Conservation (phyloP, 2,113 vertebrate species). For the Synodontis membranacea region DNA sequence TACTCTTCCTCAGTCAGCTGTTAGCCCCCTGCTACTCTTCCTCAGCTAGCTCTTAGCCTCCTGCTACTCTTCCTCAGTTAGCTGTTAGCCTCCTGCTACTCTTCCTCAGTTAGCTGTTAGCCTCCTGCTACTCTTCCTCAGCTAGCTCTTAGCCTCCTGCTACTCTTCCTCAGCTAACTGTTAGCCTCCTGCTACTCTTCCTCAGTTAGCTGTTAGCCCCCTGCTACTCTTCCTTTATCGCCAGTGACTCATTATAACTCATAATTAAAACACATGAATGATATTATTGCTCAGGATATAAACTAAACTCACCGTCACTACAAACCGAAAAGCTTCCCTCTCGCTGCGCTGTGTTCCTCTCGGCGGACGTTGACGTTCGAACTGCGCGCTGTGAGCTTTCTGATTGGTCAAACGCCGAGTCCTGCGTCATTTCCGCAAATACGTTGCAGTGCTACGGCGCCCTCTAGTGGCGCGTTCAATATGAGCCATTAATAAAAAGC, state of each 20-base stretch:
- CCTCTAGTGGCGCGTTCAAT: background rate
- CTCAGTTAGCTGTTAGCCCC: background rate
- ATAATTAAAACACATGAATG: too few relatives aligned
- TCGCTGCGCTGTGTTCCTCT: background rate
- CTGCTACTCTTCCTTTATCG: background rate
- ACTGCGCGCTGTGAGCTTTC: background rate
- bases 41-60: too few relatives aligned
- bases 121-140: too few relatives aligned
- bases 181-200: background rate
- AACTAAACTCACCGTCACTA: background rate
- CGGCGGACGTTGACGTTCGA: conserved; percentile 10
- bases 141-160: too few relatives aligned
- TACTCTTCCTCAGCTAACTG: background rate
- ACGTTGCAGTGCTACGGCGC: background rate
- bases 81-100: too few relatives aligned
- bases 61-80: too few relatives aligned
- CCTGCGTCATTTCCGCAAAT: background rate
- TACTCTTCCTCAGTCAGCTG: too few relatives aligned
- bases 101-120: too few relatives aligned
- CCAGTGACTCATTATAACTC: background rate
- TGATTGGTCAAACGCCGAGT: background rate
- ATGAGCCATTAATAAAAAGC: background rate
- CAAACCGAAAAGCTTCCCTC: background rate
- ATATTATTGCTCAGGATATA: too few relatives aligned
- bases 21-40: too few relatives aligned